Evolutionary conservation across 2,797 vertebrate genomes (phyloP).

Genomic region (Poecilia gillii): DNA sequence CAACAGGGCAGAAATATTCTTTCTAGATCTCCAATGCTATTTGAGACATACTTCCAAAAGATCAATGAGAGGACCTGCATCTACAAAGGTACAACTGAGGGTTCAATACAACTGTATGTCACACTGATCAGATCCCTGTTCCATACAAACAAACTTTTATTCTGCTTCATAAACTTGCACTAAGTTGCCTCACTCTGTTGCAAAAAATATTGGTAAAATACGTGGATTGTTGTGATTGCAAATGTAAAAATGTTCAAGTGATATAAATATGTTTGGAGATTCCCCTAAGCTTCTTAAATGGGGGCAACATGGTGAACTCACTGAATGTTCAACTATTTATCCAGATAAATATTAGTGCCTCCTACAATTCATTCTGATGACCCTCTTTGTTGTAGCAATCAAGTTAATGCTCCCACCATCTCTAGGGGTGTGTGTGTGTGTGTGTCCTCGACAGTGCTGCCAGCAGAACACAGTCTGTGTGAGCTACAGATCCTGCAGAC

Average conservation of each 20-base stretch:
- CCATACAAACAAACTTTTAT: not conserved
- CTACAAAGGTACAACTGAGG: not conserved
- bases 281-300: constrained; percentile 15
- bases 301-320: constrained; percentile 17
- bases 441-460: constrained; percentile 18
- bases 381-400: constrained; percentile 25
- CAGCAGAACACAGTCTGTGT: constrained; percentile 39
- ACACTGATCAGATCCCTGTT: not conserved
- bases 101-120: not conserved
- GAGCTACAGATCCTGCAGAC: constrained; percentile 46
- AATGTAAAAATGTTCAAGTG: not conserved
- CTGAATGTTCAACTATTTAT: constrained; percentile 27
- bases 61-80: not conserved
- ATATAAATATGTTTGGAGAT: not conserved
- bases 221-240: not conserved
- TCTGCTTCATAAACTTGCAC: not conserved
- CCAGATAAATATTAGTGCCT: constrained; percentile 28
- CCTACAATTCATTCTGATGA: constrained; percentile 24
- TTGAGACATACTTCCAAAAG: not conserved
- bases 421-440: constrained; percentile 20
- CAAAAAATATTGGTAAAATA: not conserved
- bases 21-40: not conserved
- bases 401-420: constrained; percentile 31
- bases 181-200: not conserved
- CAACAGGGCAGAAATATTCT: not conserved